Conservation (phyloP, 2,797 vertebrate species). For the Gallinago nigripennis region DNA sequence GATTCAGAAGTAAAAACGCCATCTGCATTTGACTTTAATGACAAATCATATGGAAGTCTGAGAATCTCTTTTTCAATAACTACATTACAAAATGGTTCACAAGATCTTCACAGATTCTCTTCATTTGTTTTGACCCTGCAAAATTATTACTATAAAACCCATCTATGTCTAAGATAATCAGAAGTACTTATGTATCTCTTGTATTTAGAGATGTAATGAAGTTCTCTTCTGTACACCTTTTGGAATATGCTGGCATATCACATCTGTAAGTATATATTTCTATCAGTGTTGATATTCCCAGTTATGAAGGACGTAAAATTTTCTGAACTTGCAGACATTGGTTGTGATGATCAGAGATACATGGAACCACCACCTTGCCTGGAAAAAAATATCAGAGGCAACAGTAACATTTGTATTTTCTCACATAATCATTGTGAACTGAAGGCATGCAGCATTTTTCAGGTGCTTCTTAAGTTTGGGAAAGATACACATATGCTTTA, state of each 20-base stretch:
- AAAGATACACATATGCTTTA: background rate
- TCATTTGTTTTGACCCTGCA: background rate
- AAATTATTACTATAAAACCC: background rate
- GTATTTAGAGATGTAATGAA: background rate
- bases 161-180: background rate
- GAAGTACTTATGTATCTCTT: background rate
- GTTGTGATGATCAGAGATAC: background rate
- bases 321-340: background rate
- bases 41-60: background rate
- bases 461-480: background rate
- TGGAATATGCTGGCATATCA: background rate
- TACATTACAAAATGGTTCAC: background rate
- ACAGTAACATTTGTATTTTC: background rate
- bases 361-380: background rate
- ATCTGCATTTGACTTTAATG: constrained; percentile 64
- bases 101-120: background rate
- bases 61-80: constrained; percentile 20
- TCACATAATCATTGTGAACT: background rate
- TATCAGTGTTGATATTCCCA: background rate
- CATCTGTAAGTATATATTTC: background rate
- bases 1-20: constrained; percentile 48
- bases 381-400: background rate
- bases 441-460: background rate
- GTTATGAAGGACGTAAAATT: background rate
- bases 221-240: background rate